Conservation (phyloP, 2,888 invertebrate genomes). For the Palloptera scutellata region DNA sequence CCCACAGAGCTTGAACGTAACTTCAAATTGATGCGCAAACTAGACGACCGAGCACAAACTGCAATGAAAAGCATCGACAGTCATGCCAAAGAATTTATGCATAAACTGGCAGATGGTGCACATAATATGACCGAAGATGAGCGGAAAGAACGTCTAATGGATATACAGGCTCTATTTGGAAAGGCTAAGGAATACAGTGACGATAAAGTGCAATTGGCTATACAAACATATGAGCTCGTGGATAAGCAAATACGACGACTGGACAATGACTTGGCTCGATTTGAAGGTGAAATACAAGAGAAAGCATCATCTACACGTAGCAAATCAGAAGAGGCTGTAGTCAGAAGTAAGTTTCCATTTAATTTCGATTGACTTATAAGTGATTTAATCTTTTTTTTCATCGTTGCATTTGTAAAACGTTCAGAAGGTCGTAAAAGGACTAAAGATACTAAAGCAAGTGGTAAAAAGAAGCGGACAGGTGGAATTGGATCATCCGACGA, state of each 20-base stretch:
- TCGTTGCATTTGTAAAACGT: constrained; percentile 32
- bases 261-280: constrained; percentile 94
- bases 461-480: constrained; percentile 70
- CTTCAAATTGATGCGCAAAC: constrained; percentile 93
- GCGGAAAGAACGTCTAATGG: constrained; percentile 80
- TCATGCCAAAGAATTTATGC: constrained; percentile 66
- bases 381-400: constrained; percentile 10
- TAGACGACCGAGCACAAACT: constrained; percentile 89
- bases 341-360: constrained; percentile 67
- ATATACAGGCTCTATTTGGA: constrained; percentile 86
- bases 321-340: constrained; percentile 71
- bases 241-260: constrained; percentile 96
- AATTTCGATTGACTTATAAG: not conserved
- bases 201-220: constrained; percentile 96
- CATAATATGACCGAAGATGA: constrained; percentile 69
- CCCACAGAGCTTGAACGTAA: constrained; percentile 95
- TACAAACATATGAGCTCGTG: constrained; percentile 97
- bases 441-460: constrained; percentile 70
- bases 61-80: constrained; percentile 92
- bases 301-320: constrained; percentile 83
- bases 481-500: constrained; percentile 58
- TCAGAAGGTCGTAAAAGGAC: constrained; percentile 75
- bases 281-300: constrained; percentile 96
- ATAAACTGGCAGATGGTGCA: constrained; percentile 50
- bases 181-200: constrained; percentile 96